phyloP scores from a whole-genome alignment of 2,888 invertebrate genomes.

The Congeria kusceri region DNA sequence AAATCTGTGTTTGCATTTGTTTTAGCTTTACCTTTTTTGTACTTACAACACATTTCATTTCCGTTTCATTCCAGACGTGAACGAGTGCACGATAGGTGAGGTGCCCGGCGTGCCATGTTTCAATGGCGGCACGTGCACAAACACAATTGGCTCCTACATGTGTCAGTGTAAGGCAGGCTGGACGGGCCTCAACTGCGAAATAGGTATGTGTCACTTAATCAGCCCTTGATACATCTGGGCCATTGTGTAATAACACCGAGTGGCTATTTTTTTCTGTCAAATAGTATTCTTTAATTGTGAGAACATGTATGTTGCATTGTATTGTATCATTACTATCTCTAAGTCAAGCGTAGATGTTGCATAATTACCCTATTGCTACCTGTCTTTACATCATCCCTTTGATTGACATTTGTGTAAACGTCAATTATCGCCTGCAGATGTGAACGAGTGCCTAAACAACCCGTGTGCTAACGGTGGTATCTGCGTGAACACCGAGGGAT shows the following conservation, averaged over 20 bases:
- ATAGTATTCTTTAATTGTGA: background rate
- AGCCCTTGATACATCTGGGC: background rate
- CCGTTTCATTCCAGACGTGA: constrained; percentile 50
- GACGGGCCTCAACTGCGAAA: constrained; percentile 65
- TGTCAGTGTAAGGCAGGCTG: constrained; percentile 68
- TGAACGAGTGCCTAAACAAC: constrained; percentile 61
- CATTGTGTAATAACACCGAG: background rate
- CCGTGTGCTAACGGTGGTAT: constrained; percentile 67
- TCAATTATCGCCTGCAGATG: constrained; percentile 62
- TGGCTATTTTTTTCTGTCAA: background rate
- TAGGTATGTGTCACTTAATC: constrained; percentile 35
- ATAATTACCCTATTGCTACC: no score
- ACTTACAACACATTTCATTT: no score
- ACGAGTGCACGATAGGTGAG: constrained; percentile 41
- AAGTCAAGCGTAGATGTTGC: no score
- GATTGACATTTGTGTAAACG: no score
- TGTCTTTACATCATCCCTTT: background rate
- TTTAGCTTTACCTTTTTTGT: no score
- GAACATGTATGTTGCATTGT: no score
- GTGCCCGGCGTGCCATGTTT: constrained; percentile 53
- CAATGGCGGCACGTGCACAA: constrained; percentile 68
- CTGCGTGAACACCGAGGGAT: constrained; percentile 67
- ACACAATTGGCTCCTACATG: constrained; percentile 64
- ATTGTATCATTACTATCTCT: no score
- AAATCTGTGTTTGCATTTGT: no score